Evolutionary conservation across 2,888 invertebrate species (phyloP).

Genomic region (Hedychridium roseum): DNA sequence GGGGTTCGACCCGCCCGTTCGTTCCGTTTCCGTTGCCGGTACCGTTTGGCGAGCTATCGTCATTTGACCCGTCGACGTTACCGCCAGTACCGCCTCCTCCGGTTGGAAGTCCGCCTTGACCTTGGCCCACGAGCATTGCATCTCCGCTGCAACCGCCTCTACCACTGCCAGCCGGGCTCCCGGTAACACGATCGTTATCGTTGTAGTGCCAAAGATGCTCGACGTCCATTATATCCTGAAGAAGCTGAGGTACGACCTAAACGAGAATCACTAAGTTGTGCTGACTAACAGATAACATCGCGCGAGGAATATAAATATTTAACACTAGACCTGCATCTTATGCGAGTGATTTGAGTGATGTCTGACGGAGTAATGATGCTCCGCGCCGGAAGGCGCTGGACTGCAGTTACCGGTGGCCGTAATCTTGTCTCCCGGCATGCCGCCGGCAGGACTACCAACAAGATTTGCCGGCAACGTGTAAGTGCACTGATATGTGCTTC

Average conservation of each 20-base stretch:
- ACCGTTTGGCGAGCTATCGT: slow-evolving; percentile 30
- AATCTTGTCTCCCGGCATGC: slow-evolving; percentile 64
- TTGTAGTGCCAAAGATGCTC: slow-evolving; percentile 96
- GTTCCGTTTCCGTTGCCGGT: slow-evolving; percentile 29
- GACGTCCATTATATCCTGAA: slow-evolving; percentile 93
- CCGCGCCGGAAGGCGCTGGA: slow-evolving; percentile 56
- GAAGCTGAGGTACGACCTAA: slow-evolving; percentile 59
- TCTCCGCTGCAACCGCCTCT: slow-evolving; percentile 47
- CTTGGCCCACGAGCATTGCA: slow-evolving; percentile 12
- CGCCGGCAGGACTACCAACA: slow-evolving; percentile 66
- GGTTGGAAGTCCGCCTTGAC: slow-evolving; percentile 4
- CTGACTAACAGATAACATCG: too few species aligned
- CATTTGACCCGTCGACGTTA: slow-evolving; percentile 13
- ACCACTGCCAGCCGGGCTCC: slow-evolving; percentile 60
- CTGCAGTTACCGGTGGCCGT: slow-evolving; percentile 54
- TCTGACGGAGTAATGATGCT: slow-evolving; percentile 56
- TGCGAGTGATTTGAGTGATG: slow-evolving; percentile 60
- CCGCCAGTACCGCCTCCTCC: slow-evolving; percentile 25
- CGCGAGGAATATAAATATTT: too few species aligned
- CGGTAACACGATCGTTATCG: slow-evolving; percentile 77
- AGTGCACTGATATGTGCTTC: slow-evolving; percentile 95
- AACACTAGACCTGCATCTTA: slow-evolving; percentile 56
- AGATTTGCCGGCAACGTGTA: slow-evolving; percentile 80
- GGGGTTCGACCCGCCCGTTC: slow-evolving; percentile 32
- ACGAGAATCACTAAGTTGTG: too few species aligned